Percentiles rank a stretch among this genome's conserved stretches.
Evolutionary conservation across 2,888 invertebrate species (phyloP).

Genomic region (Alloscopus bannaensis): DNA sequence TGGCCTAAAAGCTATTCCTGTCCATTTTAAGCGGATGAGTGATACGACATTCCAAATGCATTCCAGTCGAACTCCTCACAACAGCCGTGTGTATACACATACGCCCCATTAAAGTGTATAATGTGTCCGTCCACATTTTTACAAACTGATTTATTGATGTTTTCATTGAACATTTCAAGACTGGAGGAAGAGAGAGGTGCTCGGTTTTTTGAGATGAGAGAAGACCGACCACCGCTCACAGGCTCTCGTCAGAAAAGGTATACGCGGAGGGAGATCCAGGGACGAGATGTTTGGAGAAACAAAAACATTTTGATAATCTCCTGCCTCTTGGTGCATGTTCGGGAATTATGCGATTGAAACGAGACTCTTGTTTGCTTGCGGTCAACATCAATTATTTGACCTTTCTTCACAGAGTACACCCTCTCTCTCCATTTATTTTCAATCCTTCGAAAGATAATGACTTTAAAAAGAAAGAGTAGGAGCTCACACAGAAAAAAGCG

Average conservation of each 20-base stretch:
- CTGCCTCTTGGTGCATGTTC: constrained; percentile 2
- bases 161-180: too few species aligned
- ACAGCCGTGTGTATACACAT: neutral
- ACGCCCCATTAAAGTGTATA: constrained; percentile 10
- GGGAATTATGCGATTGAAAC: constrained; percentile 21
- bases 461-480: constrained; percentile 9
- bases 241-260: too few species aligned
- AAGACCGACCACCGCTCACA: too few species aligned
- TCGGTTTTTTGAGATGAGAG: too few species aligned
- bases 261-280: too few species aligned
- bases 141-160: constrained; percentile 41
- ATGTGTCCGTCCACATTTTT: constrained; percentile 20
- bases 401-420: constrained; percentile 1
- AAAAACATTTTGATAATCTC: neutral
- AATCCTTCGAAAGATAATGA: neutral
- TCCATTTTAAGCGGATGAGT: neutral
- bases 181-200: too few species aligned
- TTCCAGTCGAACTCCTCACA: constrained; percentile 15
- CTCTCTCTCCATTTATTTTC: too few species aligned
- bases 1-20: too few species aligned
- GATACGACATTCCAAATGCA: constrained; percentile 42
- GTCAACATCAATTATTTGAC: constrained; percentile 57
- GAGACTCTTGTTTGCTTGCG: constrained; percentile 54
- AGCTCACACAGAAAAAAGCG: constrained; percentile 20
- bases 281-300: too few species aligned